Evolutionary conservation across 2,797 vertebrate species (phyloP).

Genomic region (Molossus molossus): DNA sequence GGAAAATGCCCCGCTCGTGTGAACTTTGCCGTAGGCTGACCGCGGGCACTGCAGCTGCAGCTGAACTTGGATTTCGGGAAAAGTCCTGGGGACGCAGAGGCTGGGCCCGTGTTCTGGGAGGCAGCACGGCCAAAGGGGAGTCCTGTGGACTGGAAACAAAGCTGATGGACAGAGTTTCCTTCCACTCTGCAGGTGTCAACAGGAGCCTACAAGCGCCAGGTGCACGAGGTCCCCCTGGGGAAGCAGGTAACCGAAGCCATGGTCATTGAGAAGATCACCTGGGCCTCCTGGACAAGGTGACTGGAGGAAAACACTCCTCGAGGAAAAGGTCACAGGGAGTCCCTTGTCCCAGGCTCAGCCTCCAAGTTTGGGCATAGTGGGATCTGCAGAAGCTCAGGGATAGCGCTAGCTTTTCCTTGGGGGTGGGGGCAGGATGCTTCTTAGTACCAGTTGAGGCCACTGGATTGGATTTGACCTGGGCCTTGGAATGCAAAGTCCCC

Average conservation of each 20-base stretch:
- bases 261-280: slow-evolving; percentile 95
- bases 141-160: neutral
- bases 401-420: neutral
- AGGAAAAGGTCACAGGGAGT: neutral
- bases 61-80: slow-evolving; percentile 7
- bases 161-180: neutral
- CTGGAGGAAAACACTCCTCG: neutral
- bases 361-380: neutral
- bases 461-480: neutral
- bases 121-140: neutral
- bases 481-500: neutral
- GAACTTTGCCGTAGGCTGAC: neutral
- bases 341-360: neutral
- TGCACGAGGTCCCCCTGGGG: slow-evolving; percentile 96
- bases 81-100: neutral
- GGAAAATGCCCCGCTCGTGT: neutral
- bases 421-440: neutral
- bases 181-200: slow-evolving; percentile 93
- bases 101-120: neutral
- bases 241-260: slow-evolving; percentile 92
- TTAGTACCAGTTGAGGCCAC: neutral
- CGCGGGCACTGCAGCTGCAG: neutral
- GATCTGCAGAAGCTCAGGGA: neutral
- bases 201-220: slow-evolving; percentile 95
- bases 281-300: slow-evolving; percentile 99